Evolutionary conservation across 2,797 vertebrate species (phyloP), one percentile per base, ranked within the genome.

Genomic region (Enteromius treurensis): DNA sequence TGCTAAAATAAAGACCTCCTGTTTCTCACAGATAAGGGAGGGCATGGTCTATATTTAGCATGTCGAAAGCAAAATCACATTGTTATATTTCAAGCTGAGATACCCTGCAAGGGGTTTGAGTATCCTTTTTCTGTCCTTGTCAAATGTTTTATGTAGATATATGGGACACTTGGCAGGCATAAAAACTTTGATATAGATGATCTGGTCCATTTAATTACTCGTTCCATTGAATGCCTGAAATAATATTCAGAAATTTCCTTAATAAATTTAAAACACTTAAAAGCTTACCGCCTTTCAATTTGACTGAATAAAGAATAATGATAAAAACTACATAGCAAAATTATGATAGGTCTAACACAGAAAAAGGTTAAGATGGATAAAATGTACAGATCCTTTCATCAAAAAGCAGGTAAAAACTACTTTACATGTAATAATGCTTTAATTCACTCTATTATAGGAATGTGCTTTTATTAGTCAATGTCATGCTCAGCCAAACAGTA

Each of bases 1-100:
- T 78, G 26, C 82, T 78, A 78, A 83, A 83, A 62, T 58, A 77
- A 53, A 83, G 65, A 70, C 74, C 74, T 84, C 40, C 77, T 86
- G 60, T 83, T 77, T 80, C 77, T 80, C 77, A 80, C 37, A 53
- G 47, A 76, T 64, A 53, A 77, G 71, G 71, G 64, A 79, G 78
- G 77, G 60, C 69, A 49, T 4, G 17, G 40, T 40, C 79, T 81
- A 78, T 78, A 26, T 78, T 86, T 84, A 81, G 82, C 32, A 21
- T n/a, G 15, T 71, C 34, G 73, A 17, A 76, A 68, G 69, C 29
- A 64, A 58, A 49, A 84, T 60, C 32, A 55, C 62, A 65, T 40
- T 85, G 32, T 77, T 80, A 45, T 51, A 26, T 68, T 84, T 51
- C 42, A 42, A 80, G 19, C 53, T 73, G 34, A 81, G 55, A 86